Base-by-base conservation (phyloP, 2,113 vertebrate genomes). In the Cnemophilus loriae region DNA sequence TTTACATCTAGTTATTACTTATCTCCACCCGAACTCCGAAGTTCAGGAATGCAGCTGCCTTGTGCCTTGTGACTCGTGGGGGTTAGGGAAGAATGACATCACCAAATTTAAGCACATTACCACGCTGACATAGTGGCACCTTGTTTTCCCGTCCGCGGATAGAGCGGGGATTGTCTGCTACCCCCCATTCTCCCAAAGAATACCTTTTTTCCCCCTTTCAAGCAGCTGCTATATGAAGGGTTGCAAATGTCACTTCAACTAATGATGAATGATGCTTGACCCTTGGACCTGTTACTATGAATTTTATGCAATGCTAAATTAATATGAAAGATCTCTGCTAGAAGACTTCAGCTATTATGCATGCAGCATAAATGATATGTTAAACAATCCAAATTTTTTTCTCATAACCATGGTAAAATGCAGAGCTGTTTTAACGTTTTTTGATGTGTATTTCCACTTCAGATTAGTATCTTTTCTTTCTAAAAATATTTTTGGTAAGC, bases 261-360 rank as follows among this genome's bases (percentile, higher is more conserved):
- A 98, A 98, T 99, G 99, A 99, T 99, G 99, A 99, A 99, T 99
- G 99, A 98, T 98, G 97, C 98, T 99, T 99, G 99, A 99, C 99
- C 99, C 97, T 98, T 90, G 96, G 97, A 98, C 95, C 97, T 96
- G 97, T 97, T 98, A 97, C 97, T 98, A 98, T 95, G 98, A 98
- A 98, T 98, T 98, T 98, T 98, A 96, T 97, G 98, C 97, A 98
- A 97, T 97, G 97, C 97, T 98, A 98, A 98, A 98, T 98, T 98
- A 98, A 98, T 98, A 98, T 96, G 98, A 98, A 98, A 98, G 97
- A 97, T 97, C 96, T 95, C 87, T 90, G 95, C 95, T 97, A 96
- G 97, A 98, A 95, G 96, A 96, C 93, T 97, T 89, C 78, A 90
- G 94, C 96, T 96, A 97, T 97, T 98, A 97, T 96, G 93, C 96